Evolutionary conservation across 2,797 vertebrate genomes (phyloP).

Genomic region (Graptemys geographica): DNA sequence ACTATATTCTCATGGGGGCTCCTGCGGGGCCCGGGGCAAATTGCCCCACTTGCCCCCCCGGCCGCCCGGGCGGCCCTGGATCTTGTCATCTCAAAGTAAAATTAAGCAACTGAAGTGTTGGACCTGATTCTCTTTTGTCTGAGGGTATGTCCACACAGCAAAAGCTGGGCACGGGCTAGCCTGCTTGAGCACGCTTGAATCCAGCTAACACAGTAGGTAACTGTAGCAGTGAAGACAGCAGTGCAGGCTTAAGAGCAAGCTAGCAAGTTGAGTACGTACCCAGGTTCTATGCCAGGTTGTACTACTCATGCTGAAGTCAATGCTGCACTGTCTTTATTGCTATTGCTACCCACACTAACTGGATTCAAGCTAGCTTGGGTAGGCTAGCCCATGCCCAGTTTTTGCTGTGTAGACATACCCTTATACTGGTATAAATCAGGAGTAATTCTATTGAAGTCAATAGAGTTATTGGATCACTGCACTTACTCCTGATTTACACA

Average conservation of each 20-base stretch:
- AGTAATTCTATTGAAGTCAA: neutral
- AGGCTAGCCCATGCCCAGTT: neutral
- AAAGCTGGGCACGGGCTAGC: neutral
- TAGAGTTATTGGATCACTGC: neutral
- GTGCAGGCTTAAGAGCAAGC: neutral
- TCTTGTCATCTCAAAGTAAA: constrained; percentile 43
- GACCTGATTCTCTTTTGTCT: neutral
- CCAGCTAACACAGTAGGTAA: neutral
- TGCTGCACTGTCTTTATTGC: neutral
- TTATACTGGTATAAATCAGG: neutral
- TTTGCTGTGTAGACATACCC: neutral
- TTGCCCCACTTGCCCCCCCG: too few species aligned
- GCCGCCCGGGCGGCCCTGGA: neutral
- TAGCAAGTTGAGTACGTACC: neutral
- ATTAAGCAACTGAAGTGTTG: neutral
- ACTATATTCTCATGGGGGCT: too few species aligned
- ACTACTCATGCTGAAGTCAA: neutral
- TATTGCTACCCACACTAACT: neutral
- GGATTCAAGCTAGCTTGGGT: neutral
- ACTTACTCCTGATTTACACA: neutral
- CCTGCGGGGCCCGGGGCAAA: too few species aligned
- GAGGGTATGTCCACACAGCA: neutral
- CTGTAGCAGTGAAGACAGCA: neutral
- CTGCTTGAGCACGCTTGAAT: neutral
- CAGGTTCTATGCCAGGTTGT: neutral